Evolutionary conservation across 2,113 vertebrate genomes (phyloP), one percentile per base, ranked within the genome.

Genomic region (Mellivora capensis): DNA sequence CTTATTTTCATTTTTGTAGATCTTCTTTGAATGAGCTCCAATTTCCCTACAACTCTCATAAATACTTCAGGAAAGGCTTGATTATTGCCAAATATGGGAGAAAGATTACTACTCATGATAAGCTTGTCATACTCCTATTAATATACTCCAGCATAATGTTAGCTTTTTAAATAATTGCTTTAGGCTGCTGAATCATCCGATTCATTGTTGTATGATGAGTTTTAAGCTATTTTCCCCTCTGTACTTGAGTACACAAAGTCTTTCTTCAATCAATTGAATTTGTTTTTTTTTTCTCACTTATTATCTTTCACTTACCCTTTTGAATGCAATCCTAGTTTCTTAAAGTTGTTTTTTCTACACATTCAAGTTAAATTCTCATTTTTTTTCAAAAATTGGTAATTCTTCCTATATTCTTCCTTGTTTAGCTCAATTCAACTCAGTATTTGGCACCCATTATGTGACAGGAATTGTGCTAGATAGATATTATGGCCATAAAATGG

Each of bases 51-150:
- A 88, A 94, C 64, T 95, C 67, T 82, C 85, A 95, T 94, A 96
- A 98, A 98, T 94, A 85, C 94, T 96, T 97, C 39, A 97, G 76
- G 69, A 95, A 97, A 93, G n/a, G 39, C 81, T 96, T 93, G 76
- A 87, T 90, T 90, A 95, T 96, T 96, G 90, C 95, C 96, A 97
- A 97, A 96, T 97, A 95, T 94, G 94, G 96, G 64, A 90, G 87
- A 94, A 96, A 97, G 93, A 86, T 90, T 96, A 96, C 84, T 82
- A 82, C 80, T 94, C 62, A 67, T 47, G 94, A 95, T 95, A 95
- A 95, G 37, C 57, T 69, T 86, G 62, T 84, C 84, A 77, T 91
- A 76, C 47, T 91, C 18, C 74, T 96, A 95, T 96, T 97, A 96
- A 96, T 97, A 93, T 64, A 94, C 81, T 84, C 49, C 59, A 92